Evolutionary conservation across 1,140 invertebrate genomes (phyloP).

Genomic region (Nautilus pompilius): DNA sequence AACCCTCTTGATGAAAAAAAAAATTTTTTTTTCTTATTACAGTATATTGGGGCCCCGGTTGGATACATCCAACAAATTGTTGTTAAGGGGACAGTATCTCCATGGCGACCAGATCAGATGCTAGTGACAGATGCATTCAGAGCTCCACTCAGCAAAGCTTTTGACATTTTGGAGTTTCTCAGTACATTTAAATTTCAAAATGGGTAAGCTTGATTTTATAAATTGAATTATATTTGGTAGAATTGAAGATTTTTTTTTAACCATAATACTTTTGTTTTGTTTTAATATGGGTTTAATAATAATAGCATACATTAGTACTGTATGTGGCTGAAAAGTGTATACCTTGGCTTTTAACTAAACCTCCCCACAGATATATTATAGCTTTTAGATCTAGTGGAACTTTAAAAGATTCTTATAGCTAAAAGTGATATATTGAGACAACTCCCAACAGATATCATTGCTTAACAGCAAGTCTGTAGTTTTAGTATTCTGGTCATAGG

Average conservation of each 20-base stretch:
- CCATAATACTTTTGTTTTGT: constrained; percentile 3
- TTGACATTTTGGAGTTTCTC: constrained; percentile 79
- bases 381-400: too few species aligned
- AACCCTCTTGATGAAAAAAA: neutral
- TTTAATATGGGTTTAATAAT: constrained; percentile 34
- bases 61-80: constrained; percentile 72
- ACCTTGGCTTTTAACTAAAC: too few species aligned
- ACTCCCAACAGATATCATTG: too few species aligned
- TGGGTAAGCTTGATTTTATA: constrained; percentile 61
- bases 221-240: too few species aligned
- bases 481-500: too few species aligned
- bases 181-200: constrained; percentile 77
- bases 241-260: too few species aligned
- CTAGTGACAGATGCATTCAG: constrained; percentile 79
- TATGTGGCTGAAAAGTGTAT: constrained; percentile 79
- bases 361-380: too few species aligned
- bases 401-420: too few species aligned
- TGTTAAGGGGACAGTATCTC: constrained; percentile 70
- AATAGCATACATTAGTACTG: constrained; percentile 77
- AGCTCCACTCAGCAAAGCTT: constrained; percentile 80
- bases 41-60: constrained; percentile 61
- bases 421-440: too few species aligned
- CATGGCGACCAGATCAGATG: constrained; percentile 74
- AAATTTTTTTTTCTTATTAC: constrained; percentile 10
- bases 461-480: too few species aligned